Evolutionary conservation across 2,888 invertebrate genomes (phyloP).

Genomic region (Tiliacea citrago): DNA sequence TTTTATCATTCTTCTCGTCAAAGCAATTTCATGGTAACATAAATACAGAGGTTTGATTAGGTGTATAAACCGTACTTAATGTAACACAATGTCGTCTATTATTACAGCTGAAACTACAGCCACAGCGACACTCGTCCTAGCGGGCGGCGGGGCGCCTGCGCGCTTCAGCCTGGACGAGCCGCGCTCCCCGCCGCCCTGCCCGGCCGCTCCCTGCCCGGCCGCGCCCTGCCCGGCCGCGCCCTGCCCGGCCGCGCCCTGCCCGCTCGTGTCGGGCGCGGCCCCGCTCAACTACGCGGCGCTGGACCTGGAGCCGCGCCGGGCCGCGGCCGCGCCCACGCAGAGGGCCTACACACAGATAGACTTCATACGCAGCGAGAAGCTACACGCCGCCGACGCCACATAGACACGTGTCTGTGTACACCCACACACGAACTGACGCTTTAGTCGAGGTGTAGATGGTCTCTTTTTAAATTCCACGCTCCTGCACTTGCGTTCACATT

Average conservation of each 20-base stretch:
- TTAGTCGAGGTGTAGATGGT: not conserved
- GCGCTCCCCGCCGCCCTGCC: constrained; percentile 17
- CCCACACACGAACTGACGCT: not conserved
- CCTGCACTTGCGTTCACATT: not conserved
- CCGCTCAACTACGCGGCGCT: constrained; percentile 86
- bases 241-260: constrained; percentile 1
- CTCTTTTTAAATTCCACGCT: not conserved
- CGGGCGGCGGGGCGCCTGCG: constrained; percentile 65
- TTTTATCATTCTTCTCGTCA: not conserved
- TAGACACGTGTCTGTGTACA: constrained; percentile 40
- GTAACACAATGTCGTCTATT: not conserved
- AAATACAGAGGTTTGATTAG: not conserved
- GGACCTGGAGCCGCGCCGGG: constrained; percentile 83
- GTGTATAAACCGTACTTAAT: not conserved
- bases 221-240: not conserved
- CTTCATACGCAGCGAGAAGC: constrained; percentile 92
- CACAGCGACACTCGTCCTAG: constrained; percentile 67
- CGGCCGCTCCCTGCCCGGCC: not conserved
- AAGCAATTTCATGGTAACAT: not conserved
- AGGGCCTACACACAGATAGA: constrained; percentile 95
- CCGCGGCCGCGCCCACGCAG: constrained; percentile 81
- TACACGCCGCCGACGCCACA: constrained; percentile 74
- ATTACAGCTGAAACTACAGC: constrained; percentile 38
- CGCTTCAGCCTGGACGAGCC: constrained; percentile 69
- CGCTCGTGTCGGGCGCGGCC: constrained; percentile 1